Evolutionary conservation across 2,797 vertebrate genomes (phyloP).

Genomic region (Chelon labrosus): DNA sequence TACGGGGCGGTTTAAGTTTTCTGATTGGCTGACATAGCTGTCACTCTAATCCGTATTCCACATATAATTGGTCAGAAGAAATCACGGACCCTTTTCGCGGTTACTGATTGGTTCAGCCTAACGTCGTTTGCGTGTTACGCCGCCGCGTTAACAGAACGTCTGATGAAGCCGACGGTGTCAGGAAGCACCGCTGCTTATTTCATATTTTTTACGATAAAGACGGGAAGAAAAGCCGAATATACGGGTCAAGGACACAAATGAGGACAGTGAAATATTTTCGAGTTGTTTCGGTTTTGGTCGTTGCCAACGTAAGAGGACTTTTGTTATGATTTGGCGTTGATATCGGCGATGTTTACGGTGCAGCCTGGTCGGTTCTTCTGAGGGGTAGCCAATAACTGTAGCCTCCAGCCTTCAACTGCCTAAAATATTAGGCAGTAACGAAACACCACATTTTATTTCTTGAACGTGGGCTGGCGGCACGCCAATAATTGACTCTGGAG

Average conservation of each 20-base stretch:
- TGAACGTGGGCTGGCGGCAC: conserved; percentile 62
- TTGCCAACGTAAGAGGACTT: conserved; percentile 3
- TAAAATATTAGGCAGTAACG: conserved; percentile 57
- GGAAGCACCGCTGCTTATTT: conserved; percentile 69
- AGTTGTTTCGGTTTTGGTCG: neutral
- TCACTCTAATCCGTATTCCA: neutral
- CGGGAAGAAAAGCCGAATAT: neutral
- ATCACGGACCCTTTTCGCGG: neutral
- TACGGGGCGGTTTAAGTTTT: neutral
- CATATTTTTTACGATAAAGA: conserved; percentile 57
- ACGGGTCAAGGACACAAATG: conserved; percentile 22
- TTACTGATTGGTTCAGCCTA: conserved; percentile 53
- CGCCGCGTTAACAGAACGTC: conserved; percentile 59
- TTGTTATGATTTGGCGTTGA: conserved; percentile 46
- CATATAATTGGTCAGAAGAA: conserved; percentile 56
- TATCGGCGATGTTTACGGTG: conserved; percentile 65
- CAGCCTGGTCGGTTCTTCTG: conserved; percentile 38
- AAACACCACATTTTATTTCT: conserved; percentile 10
- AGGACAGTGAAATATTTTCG: conserved; percentile 16
- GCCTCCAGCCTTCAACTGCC: conserved; percentile 49
- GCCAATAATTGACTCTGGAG: conserved; percentile 83
- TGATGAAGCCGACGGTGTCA: conserved; percentile 64
- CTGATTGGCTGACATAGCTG: conserved; percentile 45
- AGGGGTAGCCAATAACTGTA: conserved; percentile 51
- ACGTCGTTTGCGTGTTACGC: conserved; percentile 49